These are phyloP conservation scores for Microplitis deprimator DNA, from an alignment of 2,888 invertebrate species.

Conservation along the genomic window DNA sequence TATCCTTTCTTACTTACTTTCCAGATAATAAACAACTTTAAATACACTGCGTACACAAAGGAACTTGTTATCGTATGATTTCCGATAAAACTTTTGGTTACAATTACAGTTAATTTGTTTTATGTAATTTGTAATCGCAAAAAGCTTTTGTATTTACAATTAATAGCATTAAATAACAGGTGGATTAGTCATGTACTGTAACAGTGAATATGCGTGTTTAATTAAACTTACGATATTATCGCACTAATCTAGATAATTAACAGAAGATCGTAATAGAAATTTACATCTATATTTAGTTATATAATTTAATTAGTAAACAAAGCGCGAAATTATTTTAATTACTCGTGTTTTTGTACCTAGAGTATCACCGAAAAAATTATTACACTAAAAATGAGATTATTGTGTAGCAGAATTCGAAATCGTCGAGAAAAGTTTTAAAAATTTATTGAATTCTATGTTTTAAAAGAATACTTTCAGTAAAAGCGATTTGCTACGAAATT, in stretches of 20 bases:
- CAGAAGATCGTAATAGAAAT: background rate
- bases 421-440: no score
- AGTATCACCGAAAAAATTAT: background rate
- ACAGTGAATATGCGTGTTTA: slow-evolving; percentile 3
- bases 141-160: background rate
- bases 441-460: no score
- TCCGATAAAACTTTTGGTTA: no score
- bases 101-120: no score
- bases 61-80: background rate
- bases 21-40: background rate
- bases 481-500: no score
- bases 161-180: background rate
- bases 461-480: no score
- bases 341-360: no score
- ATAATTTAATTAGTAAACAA: background rate
- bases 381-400: background rate
- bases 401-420: background rate
- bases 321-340: background rate
- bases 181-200: background rate
- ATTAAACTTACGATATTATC: slow-evolving; percentile 1
- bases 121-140: background rate
- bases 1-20: slow-evolving; percentile 1
- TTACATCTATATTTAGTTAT: background rate
- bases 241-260: background rate
- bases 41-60: background rate